Evolutionary conservation across 2,888 invertebrate genomes (phyloP).

Genomic region (Latrodectus elegans): DNA sequence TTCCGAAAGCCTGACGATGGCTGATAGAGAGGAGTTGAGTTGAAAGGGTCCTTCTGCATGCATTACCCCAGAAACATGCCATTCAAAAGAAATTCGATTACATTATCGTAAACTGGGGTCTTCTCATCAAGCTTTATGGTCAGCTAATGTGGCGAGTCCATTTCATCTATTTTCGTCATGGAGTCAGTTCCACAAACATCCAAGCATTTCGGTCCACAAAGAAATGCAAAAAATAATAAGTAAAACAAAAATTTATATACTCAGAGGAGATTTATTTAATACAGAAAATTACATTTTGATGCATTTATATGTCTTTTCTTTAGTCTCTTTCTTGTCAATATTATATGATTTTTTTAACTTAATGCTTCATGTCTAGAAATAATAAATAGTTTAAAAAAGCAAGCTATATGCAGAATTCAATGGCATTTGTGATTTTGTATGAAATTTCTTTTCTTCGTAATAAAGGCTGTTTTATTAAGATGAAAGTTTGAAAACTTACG

Average conservation of each 20-base stretch:
- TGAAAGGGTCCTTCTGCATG: not conserved
- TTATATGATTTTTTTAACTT: too few species aligned
- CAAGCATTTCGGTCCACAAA: not conserved
- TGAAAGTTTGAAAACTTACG: too few species aligned
- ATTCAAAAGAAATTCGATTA: slow-evolving; percentile 30
- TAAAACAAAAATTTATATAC: not conserved
- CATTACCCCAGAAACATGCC: slow-evolving; percentile 3
- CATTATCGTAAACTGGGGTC: slow-evolving; percentile 42
- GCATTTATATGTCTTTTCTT: too few species aligned
- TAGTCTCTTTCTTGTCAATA: too few species aligned
- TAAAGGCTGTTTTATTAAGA: too few species aligned
- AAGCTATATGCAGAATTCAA: too few species aligned
- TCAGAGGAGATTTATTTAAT: too few species aligned
- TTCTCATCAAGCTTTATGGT: slow-evolving; percentile 21
- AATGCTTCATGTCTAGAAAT: too few species aligned
- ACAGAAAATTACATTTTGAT: too few species aligned
- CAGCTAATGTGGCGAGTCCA: slow-evolving; percentile 32
- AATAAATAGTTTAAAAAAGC: too few species aligned
- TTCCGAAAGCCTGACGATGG: not conserved
- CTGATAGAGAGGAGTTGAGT: slow-evolving; percentile 1
- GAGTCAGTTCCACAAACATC: not conserved
- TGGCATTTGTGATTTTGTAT: too few species aligned
- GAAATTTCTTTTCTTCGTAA: too few species aligned
- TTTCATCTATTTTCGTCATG: not conserved
- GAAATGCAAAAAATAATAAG: not conserved